Conservation (phyloP, 1,140 invertebrate genomes). For the Micrasema longulum region DNA sequence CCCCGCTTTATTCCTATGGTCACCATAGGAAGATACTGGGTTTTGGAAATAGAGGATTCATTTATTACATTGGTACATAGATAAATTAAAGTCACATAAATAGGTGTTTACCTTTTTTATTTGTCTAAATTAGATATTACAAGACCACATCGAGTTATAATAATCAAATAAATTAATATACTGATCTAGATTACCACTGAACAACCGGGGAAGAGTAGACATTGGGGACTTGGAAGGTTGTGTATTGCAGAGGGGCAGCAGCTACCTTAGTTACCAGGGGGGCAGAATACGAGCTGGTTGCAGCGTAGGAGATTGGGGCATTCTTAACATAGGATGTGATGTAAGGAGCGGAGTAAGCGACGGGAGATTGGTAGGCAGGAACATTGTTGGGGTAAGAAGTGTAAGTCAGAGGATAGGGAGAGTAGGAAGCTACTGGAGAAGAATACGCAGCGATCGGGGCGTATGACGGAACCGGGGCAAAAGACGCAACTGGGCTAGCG, state of each 20-base stretch:
- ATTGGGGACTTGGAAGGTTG: constrained; percentile 11
- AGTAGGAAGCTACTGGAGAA: constrained; percentile 10
- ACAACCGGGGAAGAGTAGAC: constrained; percentile 16
- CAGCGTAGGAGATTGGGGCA: constrained; percentile 37
- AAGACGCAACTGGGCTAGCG: not conserved
- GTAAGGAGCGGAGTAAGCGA: constrained; percentile 18
- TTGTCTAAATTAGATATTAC: too few species aligned
- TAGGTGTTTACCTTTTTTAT: too few species aligned
- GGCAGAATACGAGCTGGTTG: constrained; percentile 37
- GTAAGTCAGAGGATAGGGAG: constrained; percentile 6
- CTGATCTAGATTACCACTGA: too few species aligned
- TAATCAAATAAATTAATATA: too few species aligned
- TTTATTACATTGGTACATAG: too few species aligned
- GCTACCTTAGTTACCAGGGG: constrained; percentile 50
- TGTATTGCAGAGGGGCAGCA: constrained; percentile 35
- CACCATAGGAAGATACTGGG: too few species aligned
- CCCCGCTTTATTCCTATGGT: too few species aligned
- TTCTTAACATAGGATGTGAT: constrained; percentile 27
- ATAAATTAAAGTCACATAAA: too few species aligned
- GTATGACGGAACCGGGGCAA: not conserved
- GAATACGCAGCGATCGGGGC: constrained; percentile 1
- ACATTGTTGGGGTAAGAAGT: constrained; percentile 2
- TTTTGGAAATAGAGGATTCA: too few species aligned
- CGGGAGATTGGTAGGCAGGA: not conserved
- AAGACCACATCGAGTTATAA: too few species aligned